Conservation (phyloP, 2,888 invertebrate genomes). For the Ornithoptera priamus region DNA sequence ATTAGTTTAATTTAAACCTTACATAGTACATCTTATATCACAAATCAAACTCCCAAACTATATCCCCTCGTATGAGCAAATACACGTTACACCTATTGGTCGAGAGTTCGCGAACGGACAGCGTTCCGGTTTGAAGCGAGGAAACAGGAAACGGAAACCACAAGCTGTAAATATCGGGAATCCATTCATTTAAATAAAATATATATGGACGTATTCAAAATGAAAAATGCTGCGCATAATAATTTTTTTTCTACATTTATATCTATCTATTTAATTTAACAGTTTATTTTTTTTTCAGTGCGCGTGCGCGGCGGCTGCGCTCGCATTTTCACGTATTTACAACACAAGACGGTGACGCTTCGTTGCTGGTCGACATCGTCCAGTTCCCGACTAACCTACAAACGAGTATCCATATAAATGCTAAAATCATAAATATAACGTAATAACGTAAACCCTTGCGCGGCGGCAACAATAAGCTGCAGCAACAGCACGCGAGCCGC, state of each 20-base stretch:
- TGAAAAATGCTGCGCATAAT: constrained; percentile 62
- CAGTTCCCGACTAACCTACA: constrained; percentile 65
- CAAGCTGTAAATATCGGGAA: constrained; percentile 1
- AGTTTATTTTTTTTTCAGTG: constrained; percentile 45
- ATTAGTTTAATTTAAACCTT: constrained; percentile 42
- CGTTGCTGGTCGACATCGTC: constrained; percentile 74
- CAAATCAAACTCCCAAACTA: constrained; percentile 72
- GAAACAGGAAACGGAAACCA: constrained; percentile 6
- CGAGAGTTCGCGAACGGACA: constrained; percentile 49
- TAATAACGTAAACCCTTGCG: no score
- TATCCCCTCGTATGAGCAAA: constrained; percentile 66
- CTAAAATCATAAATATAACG: no score
- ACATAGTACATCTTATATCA: constrained; percentile 60
- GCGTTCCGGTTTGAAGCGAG: constrained; percentile 32
- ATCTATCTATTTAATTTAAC: constrained; percentile 66
- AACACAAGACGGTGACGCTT: constrained; percentile 59
- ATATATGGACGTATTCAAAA: constrained; percentile 40
- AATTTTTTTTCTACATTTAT: constrained; percentile 61
- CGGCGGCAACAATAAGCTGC: no score
- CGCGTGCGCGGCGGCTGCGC: no score
- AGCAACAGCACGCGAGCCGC: not conserved
- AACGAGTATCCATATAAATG: not conserved
- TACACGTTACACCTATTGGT: constrained; percentile 71
- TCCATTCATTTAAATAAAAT: constrained; percentile 29
- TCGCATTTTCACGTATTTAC: constrained; percentile 57